Conservation (phyloP, 1,140 invertebrate genomes). For the Phortica variegata region DNA sequence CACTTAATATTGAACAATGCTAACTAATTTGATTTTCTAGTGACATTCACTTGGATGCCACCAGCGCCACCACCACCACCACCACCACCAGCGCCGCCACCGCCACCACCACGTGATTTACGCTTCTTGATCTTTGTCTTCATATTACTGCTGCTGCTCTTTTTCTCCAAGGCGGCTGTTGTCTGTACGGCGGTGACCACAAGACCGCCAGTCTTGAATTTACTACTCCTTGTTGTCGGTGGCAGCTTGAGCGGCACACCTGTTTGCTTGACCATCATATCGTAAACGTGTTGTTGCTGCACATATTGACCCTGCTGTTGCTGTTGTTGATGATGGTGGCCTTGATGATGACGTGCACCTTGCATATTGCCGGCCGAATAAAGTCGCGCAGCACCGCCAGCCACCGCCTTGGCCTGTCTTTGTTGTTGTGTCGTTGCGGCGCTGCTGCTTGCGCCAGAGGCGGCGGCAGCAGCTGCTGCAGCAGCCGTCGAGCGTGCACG, state of each 20-base stretch:
- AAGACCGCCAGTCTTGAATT: conserved; percentile 63
- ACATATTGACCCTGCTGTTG: conserved; percentile 2
- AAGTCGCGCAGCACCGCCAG: too few relatives aligned
- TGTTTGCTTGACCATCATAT: conserved; percentile 10
- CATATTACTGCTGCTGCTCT: conserved; percentile 28
- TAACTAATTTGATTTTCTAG: not conserved
- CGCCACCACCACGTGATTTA: conserved; percentile 32
- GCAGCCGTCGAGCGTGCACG: conserved; percentile 18
- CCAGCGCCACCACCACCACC: not conserved
- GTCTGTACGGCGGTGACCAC: conserved; percentile 60
- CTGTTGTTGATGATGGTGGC: conserved; percentile 15
- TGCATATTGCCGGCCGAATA: not conserved
- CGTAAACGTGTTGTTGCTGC: conserved; percentile 2
- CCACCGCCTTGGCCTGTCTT: not conserved
- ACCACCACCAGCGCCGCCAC: conserved; percentile 1
- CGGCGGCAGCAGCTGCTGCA: conserved; percentile 9
- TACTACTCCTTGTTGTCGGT: conserved; percentile 58
- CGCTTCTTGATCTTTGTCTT: conserved; percentile 51
- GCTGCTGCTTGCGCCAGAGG: not conserved
- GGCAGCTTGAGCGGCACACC: conserved; percentile 35
- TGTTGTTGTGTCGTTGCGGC: not conserved
- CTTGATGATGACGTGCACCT: not conserved
- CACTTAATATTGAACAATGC: too few relatives aligned
- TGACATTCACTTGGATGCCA: not conserved
- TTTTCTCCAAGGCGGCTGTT: conserved; percentile 10